Percentiles rank a stretch among this genome's conserved stretches.
These are phyloP conservation scores for Trididemnum miniatum DNA, from an alignment of 23 tunicate genomes.

Conservation along the genomic window DNA sequence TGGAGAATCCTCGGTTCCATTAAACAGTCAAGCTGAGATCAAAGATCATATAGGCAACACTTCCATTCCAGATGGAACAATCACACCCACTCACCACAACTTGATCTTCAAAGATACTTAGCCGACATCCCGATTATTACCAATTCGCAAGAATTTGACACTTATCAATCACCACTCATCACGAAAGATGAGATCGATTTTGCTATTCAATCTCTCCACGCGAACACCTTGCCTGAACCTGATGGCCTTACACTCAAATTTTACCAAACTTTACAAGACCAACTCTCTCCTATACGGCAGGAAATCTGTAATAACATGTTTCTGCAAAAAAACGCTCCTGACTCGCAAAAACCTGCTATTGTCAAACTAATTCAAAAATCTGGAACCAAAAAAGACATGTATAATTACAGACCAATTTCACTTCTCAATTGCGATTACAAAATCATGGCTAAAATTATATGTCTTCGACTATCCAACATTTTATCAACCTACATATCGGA, in stretches of 20 bases:
- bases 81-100: not conserved
- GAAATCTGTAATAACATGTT: slow-evolving; percentile 2
- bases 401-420: slow-evolving; percentile 11
- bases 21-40: not conserved
- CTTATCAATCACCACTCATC: not conserved
- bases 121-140: not conserved
- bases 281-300: not conserved
- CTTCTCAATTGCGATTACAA: slow-evolving; percentile 17
- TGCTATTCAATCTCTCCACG: not conserved
- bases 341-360: slow-evolving; percentile 10
- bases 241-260: slow-evolving; percentile 12
- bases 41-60: not conserved
- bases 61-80: not conserved
- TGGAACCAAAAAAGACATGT: not conserved
- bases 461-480: not conserved
- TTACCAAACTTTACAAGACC: not conserved
- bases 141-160: not conserved
- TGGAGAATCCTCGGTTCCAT: not conserved
- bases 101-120: not conserved
- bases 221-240: not conserved
- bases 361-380: slow-evolving; percentile 16
- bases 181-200: not conserved
- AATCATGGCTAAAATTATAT: not conserved
- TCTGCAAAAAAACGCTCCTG: not conserved
- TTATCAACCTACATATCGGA: not conserved